Evolutionary conservation across 1,140 invertebrate genomes (phyloP).

Genomic region (Eueides isabella): DNA sequence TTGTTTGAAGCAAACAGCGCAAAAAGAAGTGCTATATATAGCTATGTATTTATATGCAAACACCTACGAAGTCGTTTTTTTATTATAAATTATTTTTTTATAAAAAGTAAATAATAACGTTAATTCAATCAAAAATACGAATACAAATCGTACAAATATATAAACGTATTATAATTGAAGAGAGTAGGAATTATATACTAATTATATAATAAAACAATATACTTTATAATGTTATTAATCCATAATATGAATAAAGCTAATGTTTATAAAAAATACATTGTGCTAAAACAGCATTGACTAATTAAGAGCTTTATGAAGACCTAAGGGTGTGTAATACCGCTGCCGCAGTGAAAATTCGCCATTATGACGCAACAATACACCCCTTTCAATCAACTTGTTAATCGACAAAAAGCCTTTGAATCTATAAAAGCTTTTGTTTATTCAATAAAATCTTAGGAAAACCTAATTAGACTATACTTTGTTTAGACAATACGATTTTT

Average conservation of each 20-base stretch:
- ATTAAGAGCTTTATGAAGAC: slow-evolving; percentile 31
- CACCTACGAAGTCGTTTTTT: neutral
- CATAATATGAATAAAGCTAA: neutral
- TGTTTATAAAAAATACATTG: neutral
- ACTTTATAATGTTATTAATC: too few species aligned
- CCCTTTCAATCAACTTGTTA: slow-evolving; percentile 32
- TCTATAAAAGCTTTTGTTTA: slow-evolving; percentile 2
- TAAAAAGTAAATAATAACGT: neutral
- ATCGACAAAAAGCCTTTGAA: slow-evolving; percentile 33
- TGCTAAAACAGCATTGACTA: slow-evolving; percentile 21
- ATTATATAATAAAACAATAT: neutral
- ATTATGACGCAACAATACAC: slow-evolving; percentile 32
- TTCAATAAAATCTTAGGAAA: neutral
- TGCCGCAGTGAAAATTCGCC: slow-evolving; percentile 29
- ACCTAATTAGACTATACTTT: neutral
- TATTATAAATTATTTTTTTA: neutral
- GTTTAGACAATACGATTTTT: neutral
- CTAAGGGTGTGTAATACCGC: slow-evolving; percentile 26
- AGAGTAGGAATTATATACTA: neutral
- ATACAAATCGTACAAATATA: neutral
- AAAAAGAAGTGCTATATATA: neutral
- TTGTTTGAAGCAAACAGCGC: slow-evolving; percentile 4
- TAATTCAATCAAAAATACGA: neutral
- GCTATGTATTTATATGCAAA: neutral
- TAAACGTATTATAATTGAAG: neutral